Evolutionary conservation across 2,888 invertebrate genomes (phyloP), one percentile per base, ranked within the genome.

Genomic region (Dinocampus coccinellae): DNA sequence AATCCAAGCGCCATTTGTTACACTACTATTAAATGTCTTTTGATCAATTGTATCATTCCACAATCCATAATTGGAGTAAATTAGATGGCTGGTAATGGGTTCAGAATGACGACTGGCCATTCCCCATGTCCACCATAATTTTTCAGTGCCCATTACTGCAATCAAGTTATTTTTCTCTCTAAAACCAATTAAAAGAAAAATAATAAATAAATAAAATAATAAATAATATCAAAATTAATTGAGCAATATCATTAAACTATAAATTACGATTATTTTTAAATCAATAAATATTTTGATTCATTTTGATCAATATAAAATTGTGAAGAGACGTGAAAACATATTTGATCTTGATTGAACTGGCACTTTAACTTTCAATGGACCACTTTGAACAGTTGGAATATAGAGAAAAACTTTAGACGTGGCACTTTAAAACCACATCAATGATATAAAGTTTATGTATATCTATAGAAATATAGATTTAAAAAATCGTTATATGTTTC

Each of bases 41-140:
- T 78, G 78, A 42, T 78, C 76, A 34, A 71, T 64, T 1, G 82
- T 78, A 16, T 75, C 75, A 72, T 82, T 82, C 80, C 81, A 82
- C 55, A 65, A 11, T 55, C 33, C 73, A 42, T 42, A 55, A 63
- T 75, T 76, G 62, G 78, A 66, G 62, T 79, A 71, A 62, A 78
- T 57, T 53, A 75, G 74, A 57, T 79, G 78, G 72, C 77, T 81
- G 60, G 78, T 73, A 69, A 80, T 80, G 36, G 73, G 61, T 69
- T 76, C 76, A 52, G 79, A 79, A 64, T 78, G 80, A 39, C 78
- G 81, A 70, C 77, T 79, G 72, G 78, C 79, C 79, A 81, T 77
- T 74, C 79, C 79, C 80, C 77, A 78, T 74, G 76, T 75, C 83
- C 82, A 82, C 83, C 83, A 84, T 66, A 81, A 77, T 75, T 76